These are phyloP conservation scores for Rhingia campestris DNA, from an alignment of 2,888 invertebrate species.

Conservation along the genomic window DNA sequence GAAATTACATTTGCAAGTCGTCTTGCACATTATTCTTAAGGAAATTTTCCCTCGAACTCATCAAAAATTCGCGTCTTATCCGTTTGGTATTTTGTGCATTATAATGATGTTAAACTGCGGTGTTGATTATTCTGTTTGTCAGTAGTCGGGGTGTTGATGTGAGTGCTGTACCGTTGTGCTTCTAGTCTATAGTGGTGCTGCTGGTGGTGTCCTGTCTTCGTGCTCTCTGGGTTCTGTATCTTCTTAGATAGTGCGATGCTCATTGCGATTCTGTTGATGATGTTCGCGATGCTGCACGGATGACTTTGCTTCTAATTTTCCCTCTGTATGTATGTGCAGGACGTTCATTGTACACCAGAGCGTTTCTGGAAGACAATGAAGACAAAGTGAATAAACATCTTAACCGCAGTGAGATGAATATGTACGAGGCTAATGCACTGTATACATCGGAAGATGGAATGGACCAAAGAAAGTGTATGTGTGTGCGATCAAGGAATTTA, in stretches of 20 bases:
- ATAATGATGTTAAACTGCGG: constrained; percentile 73
- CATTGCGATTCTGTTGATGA: constrained; percentile 67
- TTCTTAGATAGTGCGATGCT: constrained; percentile 21
- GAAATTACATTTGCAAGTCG: constrained; percentile 74
- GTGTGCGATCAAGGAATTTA: constrained; percentile 39
- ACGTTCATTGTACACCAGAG: constrained; percentile 7
- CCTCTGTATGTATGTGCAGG: constrained; percentile 15
- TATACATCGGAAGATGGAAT: constrained; percentile 5
- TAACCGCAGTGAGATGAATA: constrained; percentile 66
- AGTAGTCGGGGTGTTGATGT: constrained; percentile 42
- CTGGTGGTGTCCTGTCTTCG: constrained; percentile 31
- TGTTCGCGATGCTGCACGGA: constrained; percentile 64
- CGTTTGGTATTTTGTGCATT: constrained; percentile 72
- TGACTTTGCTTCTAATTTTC: constrained; percentile 66
- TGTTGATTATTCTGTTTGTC: constrained; percentile 73
- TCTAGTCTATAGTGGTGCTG: constrained; percentile 1
- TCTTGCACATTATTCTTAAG: constrained; percentile 72
- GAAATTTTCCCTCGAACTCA: constrained; percentile 73
- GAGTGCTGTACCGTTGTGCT: constrained; percentile 23
- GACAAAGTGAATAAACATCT: constrained; percentile 70
- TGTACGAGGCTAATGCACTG: constrained; percentile 14
- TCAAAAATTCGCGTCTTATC: constrained; percentile 74
- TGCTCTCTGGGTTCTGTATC: not conserved
- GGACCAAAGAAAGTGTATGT: constrained; percentile 5
- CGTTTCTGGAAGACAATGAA: constrained; percentile 49